Evolutionary conservation across 2,888 invertebrate species (phyloP).

Genomic region (Nycteola revayana): DNA sequence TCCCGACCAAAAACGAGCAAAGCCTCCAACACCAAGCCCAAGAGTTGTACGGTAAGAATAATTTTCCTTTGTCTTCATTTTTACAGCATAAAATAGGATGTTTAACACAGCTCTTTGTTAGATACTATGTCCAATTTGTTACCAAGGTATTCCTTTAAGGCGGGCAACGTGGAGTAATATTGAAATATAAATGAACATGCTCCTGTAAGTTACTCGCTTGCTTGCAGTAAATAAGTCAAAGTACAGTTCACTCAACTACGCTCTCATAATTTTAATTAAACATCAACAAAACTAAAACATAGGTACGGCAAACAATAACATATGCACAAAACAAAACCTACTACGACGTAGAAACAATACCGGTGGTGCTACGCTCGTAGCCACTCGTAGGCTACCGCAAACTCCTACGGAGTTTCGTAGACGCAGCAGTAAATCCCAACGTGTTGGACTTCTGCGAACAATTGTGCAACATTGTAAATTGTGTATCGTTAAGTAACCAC

Average conservation of each 20-base stretch:
- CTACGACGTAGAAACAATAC: slow-evolving; percentile 35
- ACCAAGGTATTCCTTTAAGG: too few relatives aligned
- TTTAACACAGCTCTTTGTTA: too few relatives aligned
- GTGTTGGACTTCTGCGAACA: slow-evolving; percentile 41
- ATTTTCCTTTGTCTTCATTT: too few relatives aligned
- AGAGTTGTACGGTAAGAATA: slow-evolving; percentile 48
- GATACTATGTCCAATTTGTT: too few relatives aligned
- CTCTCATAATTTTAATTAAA: too few relatives aligned
- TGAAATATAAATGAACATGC: too few relatives aligned
- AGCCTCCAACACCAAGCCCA: slow-evolving; percentile 46
- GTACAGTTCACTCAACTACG: too few relatives aligned
- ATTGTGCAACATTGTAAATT: slow-evolving; percentile 39
- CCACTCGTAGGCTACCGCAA: slow-evolving; percentile 42
- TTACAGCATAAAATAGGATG: too few relatives aligned
- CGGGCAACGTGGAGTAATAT: too few relatives aligned
- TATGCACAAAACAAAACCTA: slow-evolving; percentile 27
- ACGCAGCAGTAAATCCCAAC: slow-evolving; percentile 45
- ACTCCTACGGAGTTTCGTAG: slow-evolving; percentile 46
- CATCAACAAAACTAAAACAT: too few relatives aligned
- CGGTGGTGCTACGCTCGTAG: slow-evolving; percentile 14
- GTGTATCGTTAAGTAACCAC: slow-evolving; percentile 44
- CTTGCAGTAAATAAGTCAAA: too few relatives aligned
- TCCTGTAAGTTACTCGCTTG: too few relatives aligned
- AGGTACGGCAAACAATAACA: slow-evolving; percentile 24
- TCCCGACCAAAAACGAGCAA: slow-evolving; percentile 48